Conservation (phyloP, 1,140 invertebrate genomes). For the Drosophila mojavensis region DNA sequence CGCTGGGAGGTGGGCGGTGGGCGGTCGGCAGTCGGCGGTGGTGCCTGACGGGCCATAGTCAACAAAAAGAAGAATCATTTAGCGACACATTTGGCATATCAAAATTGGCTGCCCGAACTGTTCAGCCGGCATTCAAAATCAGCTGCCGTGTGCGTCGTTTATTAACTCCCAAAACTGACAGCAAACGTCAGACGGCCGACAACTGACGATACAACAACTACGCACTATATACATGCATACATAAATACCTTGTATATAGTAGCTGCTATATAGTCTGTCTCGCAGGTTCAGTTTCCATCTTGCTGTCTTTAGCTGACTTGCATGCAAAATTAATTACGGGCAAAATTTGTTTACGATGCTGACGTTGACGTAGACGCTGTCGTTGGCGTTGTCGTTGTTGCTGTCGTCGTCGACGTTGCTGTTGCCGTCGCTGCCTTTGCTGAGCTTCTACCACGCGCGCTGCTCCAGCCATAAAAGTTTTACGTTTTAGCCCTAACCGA, state of each 20-base stretch:
- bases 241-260: not conserved
- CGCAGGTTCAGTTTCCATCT: conserved; percentile 16
- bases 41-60: not conserved
- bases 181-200: conserved; percentile 4
- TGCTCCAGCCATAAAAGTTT: conserved; percentile 77
- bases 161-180: conserved; percentile 44
- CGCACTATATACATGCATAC: not conserved
- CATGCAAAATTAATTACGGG: conserved; percentile 79
- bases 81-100: conserved; percentile 80
- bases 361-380: conserved; percentile 9
- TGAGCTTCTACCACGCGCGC: conserved; percentile 29
- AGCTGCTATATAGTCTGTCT: conserved; percentile 4
- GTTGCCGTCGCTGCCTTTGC: not conserved
- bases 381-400: not conserved
- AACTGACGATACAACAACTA: conserved; percentile 8
- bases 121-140: conserved; percentile 66
- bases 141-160: conserved; percentile 55
- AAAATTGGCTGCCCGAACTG: conserved; percentile 43
- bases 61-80: conserved; percentile 73
- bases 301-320: conserved; percentile 53
- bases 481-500: conserved; percentile 69
- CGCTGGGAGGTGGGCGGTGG: not conserved
- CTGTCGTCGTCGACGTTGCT: conserved; percentile 24
- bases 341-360: conserved; percentile 72
- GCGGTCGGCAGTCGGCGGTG: too few species aligned